Base-by-base conservation (phyloP, 2,797 vertebrate genomes). In the Eulemur rubriventer region DNA sequence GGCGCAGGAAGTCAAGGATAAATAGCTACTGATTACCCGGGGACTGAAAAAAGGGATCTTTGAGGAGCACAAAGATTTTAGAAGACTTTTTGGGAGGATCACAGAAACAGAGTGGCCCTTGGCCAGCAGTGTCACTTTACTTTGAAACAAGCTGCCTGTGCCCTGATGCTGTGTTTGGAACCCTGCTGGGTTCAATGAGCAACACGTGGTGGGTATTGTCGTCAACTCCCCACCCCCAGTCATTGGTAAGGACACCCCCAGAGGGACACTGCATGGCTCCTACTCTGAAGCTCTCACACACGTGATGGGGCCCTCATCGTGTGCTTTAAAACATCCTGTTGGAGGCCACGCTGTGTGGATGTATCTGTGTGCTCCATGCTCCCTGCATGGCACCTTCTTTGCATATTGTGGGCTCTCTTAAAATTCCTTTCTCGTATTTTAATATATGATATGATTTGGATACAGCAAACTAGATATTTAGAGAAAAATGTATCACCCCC, bases 361-460 rank as follows among this genome's bases (percentile, higher is more conserved):
- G 0, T 20, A 41, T 35, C 16, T 12, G 4, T 50, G 4, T 33
- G 20, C 20, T 69, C 69, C 2, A 2, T 41, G 28, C 35, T 61
- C 28, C 57, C 35, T 48, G 63, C 1, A 0, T 83, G 52, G 7
- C 0, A 17, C 2, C n/a, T 30, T 20, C n/a, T 57, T 52, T 8
- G 18, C 16, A 5, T 3, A 2, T 30, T 4, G 5, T 61, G 7
- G 65, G 17, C 16, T 26, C 33, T 61, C 38, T 57, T 22, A 50
- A 63, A 24, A 18, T 43, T 20, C 38, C 14, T 48, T 67, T 50
- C 59, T 80, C 24, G 3, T 6, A 63, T 28, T 78, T 80, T 50
- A 24, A 2, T 11, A 5, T 41, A 16, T 86, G 0, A 9, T 41
- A 26, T 20, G 17, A 52, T 70, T 70, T 70, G 55, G 50, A 26